A percentile compares a stretch with the other conserved stretches of the same genome.
Conservation (phyloP, 1,140 invertebrate genomes). For the Limonius californicus region DNA sequence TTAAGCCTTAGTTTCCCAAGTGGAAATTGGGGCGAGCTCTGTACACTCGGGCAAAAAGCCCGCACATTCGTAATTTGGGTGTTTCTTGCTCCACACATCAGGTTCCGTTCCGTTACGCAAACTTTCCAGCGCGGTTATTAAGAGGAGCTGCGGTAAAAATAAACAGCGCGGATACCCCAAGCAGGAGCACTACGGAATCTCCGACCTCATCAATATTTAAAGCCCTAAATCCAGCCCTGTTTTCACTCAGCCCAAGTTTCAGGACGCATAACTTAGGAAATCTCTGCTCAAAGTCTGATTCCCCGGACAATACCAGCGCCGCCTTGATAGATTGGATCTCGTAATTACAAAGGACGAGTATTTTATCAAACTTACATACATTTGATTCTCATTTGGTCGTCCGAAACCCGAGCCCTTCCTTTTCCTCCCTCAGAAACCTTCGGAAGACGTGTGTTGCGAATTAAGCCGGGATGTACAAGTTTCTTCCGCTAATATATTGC, state of each 20-base stretch:
- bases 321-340: slow-evolving; percentile 4
- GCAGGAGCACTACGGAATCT: not conserved
- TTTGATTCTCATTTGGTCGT: slow-evolving; percentile 6
- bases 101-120: no score
- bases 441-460: not conserved
- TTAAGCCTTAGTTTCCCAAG: no score
- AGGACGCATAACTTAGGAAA: not conserved
- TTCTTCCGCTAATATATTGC: slow-evolving; percentile 4
- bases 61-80: no score
- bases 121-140: no score
- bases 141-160: not conserved
- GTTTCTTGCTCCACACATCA: no score
- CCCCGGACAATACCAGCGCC: not conserved
- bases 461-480: not conserved
- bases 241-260: not conserved
- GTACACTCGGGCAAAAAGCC: no score
- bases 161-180: not conserved
- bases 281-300: not conserved
- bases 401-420: no score
- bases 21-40: no score
- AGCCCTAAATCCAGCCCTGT: slow-evolving; percentile 9
- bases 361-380: slow-evolving; percentile 10
- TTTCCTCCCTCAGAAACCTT: not conserved
- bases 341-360: slow-evolving; percentile 5
- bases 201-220: slow-evolving; percentile 4